These are phyloP conservation scores for Tinea trinotella DNA, from an alignment of 2,888 invertebrate genomes.

Conservation along the genomic window DNA sequence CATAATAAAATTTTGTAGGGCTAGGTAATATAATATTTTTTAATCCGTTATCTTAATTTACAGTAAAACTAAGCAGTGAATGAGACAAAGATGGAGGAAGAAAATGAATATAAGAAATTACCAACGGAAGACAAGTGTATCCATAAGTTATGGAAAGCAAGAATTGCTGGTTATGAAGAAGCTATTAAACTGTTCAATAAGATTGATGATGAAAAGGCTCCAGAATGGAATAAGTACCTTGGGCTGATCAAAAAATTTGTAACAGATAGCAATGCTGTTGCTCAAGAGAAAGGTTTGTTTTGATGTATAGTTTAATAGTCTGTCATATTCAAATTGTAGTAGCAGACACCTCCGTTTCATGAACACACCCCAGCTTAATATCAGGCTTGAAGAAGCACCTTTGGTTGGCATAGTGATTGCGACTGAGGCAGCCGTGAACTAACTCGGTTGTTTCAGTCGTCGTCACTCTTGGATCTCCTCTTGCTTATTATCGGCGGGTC, in stretches of 20 bases:
- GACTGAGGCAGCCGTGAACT: too few species aligned
- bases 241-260: conserved; percentile 96
- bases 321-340: too few species aligned
- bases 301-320: too few species aligned
- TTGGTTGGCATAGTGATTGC: too few species aligned
- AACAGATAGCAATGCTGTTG: conserved; percentile 92
- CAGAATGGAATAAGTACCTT: conserved; percentile 93
- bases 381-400: too few species aligned
- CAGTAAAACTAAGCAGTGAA: conserved; percentile 2
- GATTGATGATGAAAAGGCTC: conserved; percentile 93
- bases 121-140: conserved; percentile 92
- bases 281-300: conserved; percentile 90
- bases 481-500: too few species aligned
- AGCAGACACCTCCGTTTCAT: too few species aligned
- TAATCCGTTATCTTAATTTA: neutral
- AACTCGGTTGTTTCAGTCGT: too few species aligned
- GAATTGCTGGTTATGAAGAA: conserved; percentile 95
- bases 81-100: conserved; percentile 78
- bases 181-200: conserved; percentile 89
- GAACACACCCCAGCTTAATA: too few species aligned
- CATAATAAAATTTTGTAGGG: too few species aligned
- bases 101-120: conserved; percentile 89
- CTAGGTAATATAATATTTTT: too few species aligned
- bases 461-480: too few species aligned
- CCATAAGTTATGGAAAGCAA: conserved; percentile 97